Base-by-base conservation (phyloP, 2,888 invertebrate genomes). In the Mactromeris polynyma region DNA sequence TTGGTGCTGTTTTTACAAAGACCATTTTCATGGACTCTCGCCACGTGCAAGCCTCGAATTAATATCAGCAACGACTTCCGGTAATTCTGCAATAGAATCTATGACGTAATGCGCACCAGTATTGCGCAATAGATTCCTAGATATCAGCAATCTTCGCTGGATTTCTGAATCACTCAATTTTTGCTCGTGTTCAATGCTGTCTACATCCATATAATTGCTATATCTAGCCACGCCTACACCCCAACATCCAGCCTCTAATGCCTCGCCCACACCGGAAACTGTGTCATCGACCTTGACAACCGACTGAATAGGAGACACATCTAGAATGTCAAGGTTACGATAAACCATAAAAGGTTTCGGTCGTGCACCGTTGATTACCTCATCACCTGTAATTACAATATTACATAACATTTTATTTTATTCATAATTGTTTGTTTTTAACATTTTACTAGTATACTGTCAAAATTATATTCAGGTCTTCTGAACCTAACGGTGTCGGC, bases 271-370 rank as follows among this genome's bases (percentile, higher is more conserved):
- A 21, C 97, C 97, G 26, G 95, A 94, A 6, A 94, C 94, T 0
- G 96, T 96, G 92, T 97, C 97, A 90, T 97, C 97, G 17, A 97
- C 96, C 90, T 96, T 96, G n/a, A 96, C 95, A 31, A 96, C 95
- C 0, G 96, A 93, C 87, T 96, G 94, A 31, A 96, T 95, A 0
- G 96, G 96, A 85, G 94, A 93, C 6, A 97, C 94, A 90, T 96
- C 96, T 33, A 97, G 89, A 17, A 96, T 91, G 81, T 96, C 97
- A 85, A 96, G 94, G 90, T 96, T 97, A n/a, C 94, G 91, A 93
- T 96, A 97, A n/a, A 97, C 93, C 97, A 97, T 97, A 89, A 96
- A 96, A 0, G 97, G 97, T 86, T 96, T 96, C 14, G 97, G 97
- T 36, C 96, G 93, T 0, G 96, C 95, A 21, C 96, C 96, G 36